These are phyloP conservation scores for Siderastrea radians DNA, from an alignment of 92 coral and sea anemone species.

Conservation along the genomic window DNA sequence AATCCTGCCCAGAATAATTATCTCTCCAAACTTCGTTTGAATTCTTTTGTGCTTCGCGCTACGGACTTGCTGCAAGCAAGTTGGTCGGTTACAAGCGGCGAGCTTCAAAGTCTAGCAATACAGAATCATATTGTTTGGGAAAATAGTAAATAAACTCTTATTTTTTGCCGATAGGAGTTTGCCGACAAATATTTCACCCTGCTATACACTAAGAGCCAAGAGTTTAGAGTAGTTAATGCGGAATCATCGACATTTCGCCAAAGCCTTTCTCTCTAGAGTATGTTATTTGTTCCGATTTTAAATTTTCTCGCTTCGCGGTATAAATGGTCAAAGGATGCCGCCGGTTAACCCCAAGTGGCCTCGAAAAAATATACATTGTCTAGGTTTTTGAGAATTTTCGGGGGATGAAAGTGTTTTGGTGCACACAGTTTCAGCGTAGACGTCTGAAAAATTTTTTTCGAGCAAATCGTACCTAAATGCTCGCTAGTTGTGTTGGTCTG, in stretches of 20 bases:
- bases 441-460: neutral
- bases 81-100: slow-evolving; percentile 78
- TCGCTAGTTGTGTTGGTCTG: neutral
- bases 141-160: slow-evolving; percentile 96
- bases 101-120: slow-evolving; percentile 83
- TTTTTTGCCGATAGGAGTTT: slow-evolving; percentile 56
- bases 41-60: slow-evolving; percentile 30
- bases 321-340: slow-evolving; percentile 92
- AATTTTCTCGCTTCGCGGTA: slow-evolving; percentile 96
- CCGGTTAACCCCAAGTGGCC: slow-evolving; percentile 78
- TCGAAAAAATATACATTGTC: slow-evolving; percentile 65
- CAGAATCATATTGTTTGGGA: slow-evolving; percentile 92
- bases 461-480: neutral
- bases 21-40: slow-evolving; percentile 20
- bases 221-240: slow-evolving; percentile 18
- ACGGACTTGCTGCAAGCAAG: slow-evolving; percentile 26
- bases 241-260: slow-evolving; percentile 20
- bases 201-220: neutral
- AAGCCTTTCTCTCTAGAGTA: slow-evolving; percentile 14
- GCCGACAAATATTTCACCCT: slow-evolving; percentile 17
- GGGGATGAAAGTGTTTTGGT: slow-evolving; percentile 13
- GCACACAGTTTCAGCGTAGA: neutral
- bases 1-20: neutral
- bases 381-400: slow-evolving; percentile 40
- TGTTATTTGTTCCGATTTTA: slow-evolving; percentile 73